These are phyloP conservation scores for Dufourea novaeangliae DNA, from an alignment of 1,140 invertebrate genomes.

Conservation along the genomic window DNA sequence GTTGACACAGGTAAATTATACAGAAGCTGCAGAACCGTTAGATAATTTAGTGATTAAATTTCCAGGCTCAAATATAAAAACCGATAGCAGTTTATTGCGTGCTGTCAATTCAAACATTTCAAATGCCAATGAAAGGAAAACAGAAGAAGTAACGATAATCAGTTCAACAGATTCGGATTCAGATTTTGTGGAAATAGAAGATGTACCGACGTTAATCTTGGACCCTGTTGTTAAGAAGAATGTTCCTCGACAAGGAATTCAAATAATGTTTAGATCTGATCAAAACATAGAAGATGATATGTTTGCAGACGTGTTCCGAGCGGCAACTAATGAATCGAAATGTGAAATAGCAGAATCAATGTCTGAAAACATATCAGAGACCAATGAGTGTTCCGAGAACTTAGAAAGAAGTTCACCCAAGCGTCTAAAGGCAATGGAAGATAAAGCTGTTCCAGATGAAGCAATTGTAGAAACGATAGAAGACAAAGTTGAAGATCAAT, in stretches of 20 bases:
- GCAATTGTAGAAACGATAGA: not conserved
- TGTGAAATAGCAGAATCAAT: not conserved
- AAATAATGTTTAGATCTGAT: conserved; percentile 72
- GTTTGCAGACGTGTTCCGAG: conserved; percentile 81
- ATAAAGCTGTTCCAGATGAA: not conserved
- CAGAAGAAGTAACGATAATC: not conserved
- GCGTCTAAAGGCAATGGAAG: too few species aligned
- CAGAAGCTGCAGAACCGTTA: not conserved
- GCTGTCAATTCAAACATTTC: not conserved
- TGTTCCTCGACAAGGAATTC: conserved; percentile 48
- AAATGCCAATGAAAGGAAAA: conserved; percentile 26
- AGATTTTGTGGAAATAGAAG: conserved; percentile 77
- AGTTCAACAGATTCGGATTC: conserved; percentile 69
- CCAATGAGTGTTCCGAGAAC: not conserved
- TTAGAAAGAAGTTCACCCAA: not conserved
- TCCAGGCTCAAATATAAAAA: not conserved
- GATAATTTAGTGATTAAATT: not conserved
- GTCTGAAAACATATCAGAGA: not conserved
- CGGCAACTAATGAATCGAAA: not conserved
- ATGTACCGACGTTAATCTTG: conserved; percentile 61
- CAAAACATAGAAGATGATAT: conserved; percentile 84
- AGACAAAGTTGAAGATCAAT: not conserved
- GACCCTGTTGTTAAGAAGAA: conserved; percentile 17
- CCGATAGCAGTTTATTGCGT: conserved; percentile 19
- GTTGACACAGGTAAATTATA: not conserved